Conservation (phyloP, 2,113 vertebrate species). For the Haemorhous mexicanus region DNA sequence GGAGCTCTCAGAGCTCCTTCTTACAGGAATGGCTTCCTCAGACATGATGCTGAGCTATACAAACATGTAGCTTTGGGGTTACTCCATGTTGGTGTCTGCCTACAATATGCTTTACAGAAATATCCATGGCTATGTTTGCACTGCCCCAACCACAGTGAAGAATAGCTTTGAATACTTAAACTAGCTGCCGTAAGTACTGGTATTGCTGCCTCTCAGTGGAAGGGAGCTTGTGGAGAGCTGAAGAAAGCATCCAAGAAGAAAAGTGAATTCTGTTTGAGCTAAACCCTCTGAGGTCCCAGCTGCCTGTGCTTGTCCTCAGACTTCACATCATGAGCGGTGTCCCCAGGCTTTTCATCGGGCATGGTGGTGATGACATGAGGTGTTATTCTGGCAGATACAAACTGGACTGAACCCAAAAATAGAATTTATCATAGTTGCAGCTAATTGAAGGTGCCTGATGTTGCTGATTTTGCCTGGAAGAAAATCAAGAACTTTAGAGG, state of each 20-base stretch:
- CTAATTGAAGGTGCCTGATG: background rate
- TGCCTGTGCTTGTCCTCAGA: background rate
- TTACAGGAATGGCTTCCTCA: background rate
- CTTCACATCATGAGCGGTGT: background rate
- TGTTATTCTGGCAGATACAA: background rate
- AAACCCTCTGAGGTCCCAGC: background rate
- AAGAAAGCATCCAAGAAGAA: background rate
- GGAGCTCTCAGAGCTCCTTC: background rate
- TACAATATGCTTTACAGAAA: background rate
- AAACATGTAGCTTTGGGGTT: background rate
- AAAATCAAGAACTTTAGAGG: background rate
- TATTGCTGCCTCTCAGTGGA: background rate
- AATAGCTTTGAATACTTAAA: background rate
- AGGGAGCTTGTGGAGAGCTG: background rate
- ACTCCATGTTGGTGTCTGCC: background rate
- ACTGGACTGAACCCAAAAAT: background rate
- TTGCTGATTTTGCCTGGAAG: background rate
- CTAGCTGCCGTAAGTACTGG: background rate
- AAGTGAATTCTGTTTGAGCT: background rate
- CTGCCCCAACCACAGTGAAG: background rate
- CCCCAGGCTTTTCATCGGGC: background rate
- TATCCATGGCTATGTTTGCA: background rate
- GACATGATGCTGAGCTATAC: background rate
- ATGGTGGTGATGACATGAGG: background rate
- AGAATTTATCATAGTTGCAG: background rate